A percentile compares a stretch with the other conserved stretches of the same genome.
Evolutionary conservation across 1,140 invertebrate species (phyloP).

Genomic region (Philotrypesis tridentata): DNA sequence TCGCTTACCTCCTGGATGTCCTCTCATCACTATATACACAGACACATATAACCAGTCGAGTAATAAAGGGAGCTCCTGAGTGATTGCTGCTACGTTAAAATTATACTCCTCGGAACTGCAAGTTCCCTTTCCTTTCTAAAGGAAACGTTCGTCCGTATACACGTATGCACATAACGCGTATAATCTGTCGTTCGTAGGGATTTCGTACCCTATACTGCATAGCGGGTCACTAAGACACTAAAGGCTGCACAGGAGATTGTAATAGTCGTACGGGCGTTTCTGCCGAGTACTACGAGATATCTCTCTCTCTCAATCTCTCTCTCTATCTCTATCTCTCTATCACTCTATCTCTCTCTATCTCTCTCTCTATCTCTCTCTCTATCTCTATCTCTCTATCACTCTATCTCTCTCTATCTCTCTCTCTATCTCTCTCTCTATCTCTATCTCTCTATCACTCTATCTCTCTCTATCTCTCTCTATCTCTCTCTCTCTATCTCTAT

Average conservation of each 20-base stretch:
- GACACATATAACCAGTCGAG: neutral
- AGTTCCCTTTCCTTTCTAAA: conserved; percentile 4
- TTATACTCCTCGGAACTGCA: conserved; percentile 2
- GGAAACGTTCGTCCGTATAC: neutral
- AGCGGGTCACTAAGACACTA: neutral
- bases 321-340: too few relatives aligned
- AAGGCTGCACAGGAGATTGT: neutral
- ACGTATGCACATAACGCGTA: neutral
- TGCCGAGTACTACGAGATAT: neutral
- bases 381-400: too few relatives aligned
- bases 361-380: too few relatives aligned
- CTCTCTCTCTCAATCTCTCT: too few relatives aligned
- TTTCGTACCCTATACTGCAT: neutral
- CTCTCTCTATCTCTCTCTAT: too few relatives aligned
- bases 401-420: too few relatives aligned
- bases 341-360: too few relatives aligned
- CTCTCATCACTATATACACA: neutral
- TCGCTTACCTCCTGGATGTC: neutral
- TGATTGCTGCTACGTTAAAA: conserved; percentile 25
- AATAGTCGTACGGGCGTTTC: neutral
- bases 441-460: too few relatives aligned
- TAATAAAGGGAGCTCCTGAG: neutral
- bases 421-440: too few relatives aligned
- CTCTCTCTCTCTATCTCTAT: too few relatives aligned
- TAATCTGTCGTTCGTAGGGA: neutral